Conservation (phyloP, 2,888 invertebrate genomes). For the Desoria tigrina region DNA sequence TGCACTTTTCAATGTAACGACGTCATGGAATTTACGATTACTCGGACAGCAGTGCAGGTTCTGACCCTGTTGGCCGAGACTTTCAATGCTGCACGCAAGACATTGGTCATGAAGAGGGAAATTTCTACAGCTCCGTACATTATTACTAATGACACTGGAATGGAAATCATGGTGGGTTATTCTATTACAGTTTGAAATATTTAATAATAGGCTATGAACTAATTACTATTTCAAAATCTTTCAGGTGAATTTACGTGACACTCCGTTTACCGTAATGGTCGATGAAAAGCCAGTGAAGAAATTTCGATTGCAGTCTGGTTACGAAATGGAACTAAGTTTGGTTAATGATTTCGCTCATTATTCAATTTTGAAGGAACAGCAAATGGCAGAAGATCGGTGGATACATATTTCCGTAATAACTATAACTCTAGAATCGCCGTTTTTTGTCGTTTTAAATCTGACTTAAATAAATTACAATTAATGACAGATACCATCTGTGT, state of each 20-base stretch:
- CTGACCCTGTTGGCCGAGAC: constrained; percentile 76
- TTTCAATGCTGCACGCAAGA: constrained; percentile 72
- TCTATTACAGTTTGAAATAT: not conserved
- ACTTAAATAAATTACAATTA: too few species aligned
- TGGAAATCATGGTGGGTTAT: constrained; percentile 52
- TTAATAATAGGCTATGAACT: too few species aligned
- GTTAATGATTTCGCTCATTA: constrained; percentile 48
- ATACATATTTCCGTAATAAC: constrained; percentile 53
- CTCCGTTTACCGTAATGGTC: not conserved
- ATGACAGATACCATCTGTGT: constrained; percentile 30
- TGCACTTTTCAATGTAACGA: constrained; percentile 62
- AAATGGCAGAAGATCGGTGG: constrained; percentile 52
- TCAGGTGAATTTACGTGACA: too few species aligned
- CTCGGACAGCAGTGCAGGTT: constrained; percentile 79
- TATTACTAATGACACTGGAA: constrained; percentile 74
- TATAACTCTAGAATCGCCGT: too few species aligned
- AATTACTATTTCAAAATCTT: too few species aligned
- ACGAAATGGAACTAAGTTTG: constrained; percentile 42
- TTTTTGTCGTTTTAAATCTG: too few species aligned
- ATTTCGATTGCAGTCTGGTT: constrained; percentile 38
- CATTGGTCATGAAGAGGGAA: constrained; percentile 59
- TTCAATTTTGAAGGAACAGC: constrained; percentile 54
- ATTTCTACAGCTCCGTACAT: constrained; percentile 72
- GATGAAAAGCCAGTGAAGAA: not conserved
- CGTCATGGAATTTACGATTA: constrained; percentile 75